Percentiles rank a stretch among this genome's conserved stretches.
phyloP scores from a whole-genome alignment of 2,888 invertebrate genomes.

The Seira musarum region DNA sequence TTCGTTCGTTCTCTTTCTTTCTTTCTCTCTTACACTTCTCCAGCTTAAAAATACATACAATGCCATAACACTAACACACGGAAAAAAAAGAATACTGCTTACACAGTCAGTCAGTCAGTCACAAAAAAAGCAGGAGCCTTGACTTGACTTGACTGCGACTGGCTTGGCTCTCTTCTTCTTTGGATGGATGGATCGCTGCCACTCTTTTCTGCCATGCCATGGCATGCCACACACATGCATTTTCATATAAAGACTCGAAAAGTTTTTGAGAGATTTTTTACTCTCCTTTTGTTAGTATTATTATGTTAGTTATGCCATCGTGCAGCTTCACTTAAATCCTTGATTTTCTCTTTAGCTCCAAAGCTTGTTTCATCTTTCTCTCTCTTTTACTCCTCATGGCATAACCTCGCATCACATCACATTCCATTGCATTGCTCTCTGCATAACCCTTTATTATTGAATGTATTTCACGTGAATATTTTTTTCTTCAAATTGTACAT shows the following conservation, averaged over 20 bases:
- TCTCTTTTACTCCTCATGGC: no score
- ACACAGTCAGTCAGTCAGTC: conserved; percentile 21
- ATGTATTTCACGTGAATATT: conserved; percentile 6
- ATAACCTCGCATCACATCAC: no score
- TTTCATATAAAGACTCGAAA: not conserved
- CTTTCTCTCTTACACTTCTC: conserved; percentile 21
- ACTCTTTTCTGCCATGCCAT: conserved; percentile 28
- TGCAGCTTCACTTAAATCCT: conserved; percentile 38
- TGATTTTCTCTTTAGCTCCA: conserved; percentile 39
- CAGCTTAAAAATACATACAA: conserved; percentile 48
- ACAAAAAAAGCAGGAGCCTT: conserved; percentile 42
- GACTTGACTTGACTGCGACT: conserved; percentile 56
- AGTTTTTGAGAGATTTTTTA: not conserved
- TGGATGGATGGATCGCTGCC: conserved; percentile 60
- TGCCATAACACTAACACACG: conserved; percentile 37
- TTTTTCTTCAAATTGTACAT: conserved; percentile 9
- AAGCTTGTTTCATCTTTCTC: no score
- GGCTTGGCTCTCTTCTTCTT: not conserved
- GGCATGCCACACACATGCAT: conserved; percentile 1
- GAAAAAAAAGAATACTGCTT: conserved; percentile 45
- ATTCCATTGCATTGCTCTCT: no score
- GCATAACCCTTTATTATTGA: not conserved
- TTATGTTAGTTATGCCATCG: conserved; percentile 50
- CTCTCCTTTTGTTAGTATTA: conserved; percentile 45
- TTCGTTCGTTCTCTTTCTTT: conserved; percentile 37